Evolutionary conservation across 2,888 invertebrate species (phyloP).

Genomic region (Sicus ferrugineus): DNA sequence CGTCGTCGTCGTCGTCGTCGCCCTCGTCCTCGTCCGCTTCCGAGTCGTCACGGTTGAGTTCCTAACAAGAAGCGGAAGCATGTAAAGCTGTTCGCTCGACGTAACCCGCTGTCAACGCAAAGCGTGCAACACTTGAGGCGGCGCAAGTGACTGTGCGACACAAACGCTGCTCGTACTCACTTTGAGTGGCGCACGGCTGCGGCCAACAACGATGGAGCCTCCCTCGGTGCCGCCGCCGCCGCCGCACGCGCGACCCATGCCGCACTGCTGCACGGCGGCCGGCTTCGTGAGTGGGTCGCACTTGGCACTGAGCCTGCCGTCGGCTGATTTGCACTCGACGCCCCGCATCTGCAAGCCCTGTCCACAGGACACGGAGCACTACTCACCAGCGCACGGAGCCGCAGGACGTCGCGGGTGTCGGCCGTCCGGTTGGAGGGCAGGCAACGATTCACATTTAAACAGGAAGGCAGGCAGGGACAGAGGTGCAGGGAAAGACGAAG

Average conservation of each 20-base stretch:
- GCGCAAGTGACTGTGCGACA: background rate
- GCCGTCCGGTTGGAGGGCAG: constrained; percentile 3
- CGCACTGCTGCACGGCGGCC: constrained; percentile 75
- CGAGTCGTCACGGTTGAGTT: constrained; percentile 25
- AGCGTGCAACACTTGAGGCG: constrained; percentile 25
- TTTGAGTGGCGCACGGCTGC: constrained; percentile 52
- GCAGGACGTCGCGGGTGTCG: background rate
- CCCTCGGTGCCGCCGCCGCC: constrained; percentile 51
- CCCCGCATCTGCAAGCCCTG: constrained; percentile 84
- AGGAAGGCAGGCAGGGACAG: background rate
- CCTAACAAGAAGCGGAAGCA: constrained; percentile 34
- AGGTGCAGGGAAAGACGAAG: constrained; percentile 17
- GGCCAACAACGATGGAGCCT: constrained; percentile 54
- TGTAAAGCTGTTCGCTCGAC: background rate
- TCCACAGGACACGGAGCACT: constrained; percentile 95
- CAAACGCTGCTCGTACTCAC: constrained; percentile 37
- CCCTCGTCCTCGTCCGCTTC: constrained; percentile 46
- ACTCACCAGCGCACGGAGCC: constrained; percentile 45
- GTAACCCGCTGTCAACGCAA: background rate
- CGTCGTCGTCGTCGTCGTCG: constrained; percentile 54
- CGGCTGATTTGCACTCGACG: constrained; percentile 78
- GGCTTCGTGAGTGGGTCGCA: constrained; percentile 78
- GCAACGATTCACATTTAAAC: constrained; percentile 20
- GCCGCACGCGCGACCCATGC: constrained; percentile 77
- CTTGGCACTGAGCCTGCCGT: constrained; percentile 67